Base-by-base conservation (phyloP, 2,113 vertebrate genomes). In the Prochilodus magdalenae region DNA sequence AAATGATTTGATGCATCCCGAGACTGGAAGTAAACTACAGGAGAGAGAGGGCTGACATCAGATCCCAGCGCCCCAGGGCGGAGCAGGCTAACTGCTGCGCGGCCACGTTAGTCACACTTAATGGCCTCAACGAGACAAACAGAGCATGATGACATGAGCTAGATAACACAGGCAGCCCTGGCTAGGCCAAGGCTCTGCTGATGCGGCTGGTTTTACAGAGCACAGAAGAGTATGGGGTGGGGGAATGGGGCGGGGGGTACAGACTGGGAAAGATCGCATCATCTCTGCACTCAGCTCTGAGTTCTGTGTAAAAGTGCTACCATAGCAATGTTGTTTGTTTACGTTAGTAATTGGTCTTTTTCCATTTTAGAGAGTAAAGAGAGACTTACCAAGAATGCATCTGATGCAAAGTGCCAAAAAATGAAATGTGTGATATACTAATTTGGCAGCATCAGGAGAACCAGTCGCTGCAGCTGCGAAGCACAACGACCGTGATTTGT, bases 31-130 rank as follows among this genome's bases (percentile, higher is more conserved):
- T 88, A 91, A 93, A 91, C 86, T 62, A 88, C 91, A 90, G 24
- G 57, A 93, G 75, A 10, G 85, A 79, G 8, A 86, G 87, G 84
- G 27, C 85, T 93, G 93, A 91, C 93, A 94, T 89, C 88, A 93
- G 92, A 94, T 93, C 92, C 88, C 80, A 86, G 81, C 92, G 93
- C 93, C 92, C 81, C 82, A 2, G 92, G 93, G 89, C 86, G 79
- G 88, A 88, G 87, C 55, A 74, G 8, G 83, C 81, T 85, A 87
- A 53, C 78, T 1, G 83, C 91, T 79, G 89, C 87, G 87, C 7
- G n/a, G 81, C 89, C 79, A 90, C 81, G 85, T 93, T 89, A 93
- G 89, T 40, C 82, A 0, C 62, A 90, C 4, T 60, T 44, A 89
- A 72, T 78, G 85, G 86, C 83, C 84, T 44, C 30, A 85, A 81